Base-by-base conservation (phyloP, 2,888 invertebrate genomes). In the Tillus elongatus region DNA sequence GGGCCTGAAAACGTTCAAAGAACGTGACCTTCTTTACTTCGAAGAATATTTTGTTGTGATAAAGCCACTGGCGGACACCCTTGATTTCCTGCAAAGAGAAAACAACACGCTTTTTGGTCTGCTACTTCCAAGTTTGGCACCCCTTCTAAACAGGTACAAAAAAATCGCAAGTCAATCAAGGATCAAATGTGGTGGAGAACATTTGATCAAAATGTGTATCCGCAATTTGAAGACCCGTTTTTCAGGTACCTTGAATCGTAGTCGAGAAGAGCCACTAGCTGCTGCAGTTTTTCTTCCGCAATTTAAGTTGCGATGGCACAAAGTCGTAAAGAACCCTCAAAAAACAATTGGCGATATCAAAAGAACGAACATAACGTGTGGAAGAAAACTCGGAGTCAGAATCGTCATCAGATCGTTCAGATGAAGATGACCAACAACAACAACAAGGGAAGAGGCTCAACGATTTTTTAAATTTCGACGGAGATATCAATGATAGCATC, bases 41-140 rank as follows among this genome's bases (percentile, higher is more conserved):
- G 36, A 35, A 13, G 39, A 42, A 34, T 42, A 39, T 19, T 12
- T 15, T 10, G 14, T 13, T 13, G 29, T 41, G 11, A n/a, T 38
- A 27, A 26, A 41, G 13, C 38, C 38, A 14, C 9, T 41, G 8
- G 30, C 38, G 2, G 15, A 9, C 9, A 15, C 32, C 8, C 8
- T 38, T 6, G 41, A 41, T 38, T 9, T 31, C 2, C 13, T 41
- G 4, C 35, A 39, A 39, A 35, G 40, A 9, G 32, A 41, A 11
- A 26, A 35, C 8, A 26, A 38, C 16, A 31, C 35, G 4, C 30
- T 13, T 29, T 37, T 27, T 32, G 41, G 41, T 6, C 13, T 26
- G 3, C 10, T 38, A 8, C 13, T 40, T 9, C 40, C 40, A 16
- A 34, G 31, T 35, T n/a, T 33, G 11, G 30, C 11, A 9, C 31